These are phyloP conservation scores for Achroia grisella DNA, from an alignment of 1,140 invertebrate genomes.

Conservation along the genomic window DNA sequence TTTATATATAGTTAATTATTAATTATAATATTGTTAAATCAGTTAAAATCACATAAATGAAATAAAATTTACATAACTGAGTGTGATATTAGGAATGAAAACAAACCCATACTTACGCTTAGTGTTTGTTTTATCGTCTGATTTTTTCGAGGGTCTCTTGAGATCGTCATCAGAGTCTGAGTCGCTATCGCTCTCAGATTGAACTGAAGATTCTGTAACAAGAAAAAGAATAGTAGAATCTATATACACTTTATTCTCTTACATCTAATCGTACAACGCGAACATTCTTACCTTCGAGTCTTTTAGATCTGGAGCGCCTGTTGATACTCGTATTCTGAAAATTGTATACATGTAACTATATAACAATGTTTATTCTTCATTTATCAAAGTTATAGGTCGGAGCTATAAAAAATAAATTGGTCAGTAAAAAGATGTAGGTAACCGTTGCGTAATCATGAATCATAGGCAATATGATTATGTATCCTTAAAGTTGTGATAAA, in stretches of 20 bases:
- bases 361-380: background rate
- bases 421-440: no score
- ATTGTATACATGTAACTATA: conserved; percentile 3
- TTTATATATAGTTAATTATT: background rate
- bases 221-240: background rate
- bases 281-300: conserved; percentile 77
- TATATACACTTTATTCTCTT: no score
- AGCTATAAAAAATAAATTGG: no score
- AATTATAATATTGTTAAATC: background rate
- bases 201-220: conserved; percentile 73
- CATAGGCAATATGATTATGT: no score
- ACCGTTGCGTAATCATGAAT: no score
- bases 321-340: conserved; percentile 73
- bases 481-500: no score
- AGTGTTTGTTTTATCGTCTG: conserved; percentile 45
- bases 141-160: conserved; percentile 54
- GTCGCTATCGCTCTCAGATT: conserved; percentile 75
- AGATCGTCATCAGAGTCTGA: conserved; percentile 74
- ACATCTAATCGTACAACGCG: no score
- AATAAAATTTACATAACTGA: no score
- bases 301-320: conserved; percentile 75
- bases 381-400: no score
- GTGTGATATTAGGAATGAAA: no score
- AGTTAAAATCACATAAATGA: no score
- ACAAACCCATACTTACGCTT: conserved; percentile 38